Percentiles rank a stretch among this genome's conserved stretches.
Conservation (phyloP, 2,888 invertebrate genomes). For the Cryptus armator region DNA sequence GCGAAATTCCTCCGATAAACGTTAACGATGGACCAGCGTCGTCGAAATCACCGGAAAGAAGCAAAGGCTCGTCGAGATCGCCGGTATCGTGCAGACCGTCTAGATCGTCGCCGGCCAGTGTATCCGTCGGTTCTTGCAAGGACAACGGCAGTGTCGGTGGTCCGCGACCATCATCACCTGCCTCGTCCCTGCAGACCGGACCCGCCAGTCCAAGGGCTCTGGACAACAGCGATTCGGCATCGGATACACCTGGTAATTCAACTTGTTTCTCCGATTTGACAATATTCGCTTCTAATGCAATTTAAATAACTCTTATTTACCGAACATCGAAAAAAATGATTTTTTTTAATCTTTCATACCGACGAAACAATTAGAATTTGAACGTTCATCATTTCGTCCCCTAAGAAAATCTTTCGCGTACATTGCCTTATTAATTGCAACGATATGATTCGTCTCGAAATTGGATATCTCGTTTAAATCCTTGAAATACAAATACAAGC, state of each 20-base stretch:
- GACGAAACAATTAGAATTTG: background rate
- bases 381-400: background rate
- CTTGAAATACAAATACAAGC: background rate
- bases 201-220: conserved; percentile 75
- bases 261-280: background rate
- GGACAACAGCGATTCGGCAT: conserved; percentile 76
- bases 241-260: conserved; percentile 77
- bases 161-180: conserved; percentile 71
- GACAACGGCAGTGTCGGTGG: conserved; percentile 67
- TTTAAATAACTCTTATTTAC: background rate
- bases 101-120: conserved; percentile 72
- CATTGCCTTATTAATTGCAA: background rate
- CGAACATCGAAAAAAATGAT: background rate
- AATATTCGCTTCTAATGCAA: background rate
- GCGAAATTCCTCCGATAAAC: conserved; percentile 82
- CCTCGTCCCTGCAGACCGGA: conserved; percentile 74
- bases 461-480: conserved; percentile 42
- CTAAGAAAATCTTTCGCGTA: background rate
- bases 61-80: conserved; percentile 70
- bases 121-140: conserved; percentile 70
- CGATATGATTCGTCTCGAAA: background rate
- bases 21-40: conserved; percentile 84
- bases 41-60: conserved; percentile 59
- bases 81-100: conserved; percentile 72
- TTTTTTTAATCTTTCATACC: background rate